Evolutionary conservation across 2,888 invertebrate genomes (phyloP).

Genomic region (Lasioglossum calceatum): DNA sequence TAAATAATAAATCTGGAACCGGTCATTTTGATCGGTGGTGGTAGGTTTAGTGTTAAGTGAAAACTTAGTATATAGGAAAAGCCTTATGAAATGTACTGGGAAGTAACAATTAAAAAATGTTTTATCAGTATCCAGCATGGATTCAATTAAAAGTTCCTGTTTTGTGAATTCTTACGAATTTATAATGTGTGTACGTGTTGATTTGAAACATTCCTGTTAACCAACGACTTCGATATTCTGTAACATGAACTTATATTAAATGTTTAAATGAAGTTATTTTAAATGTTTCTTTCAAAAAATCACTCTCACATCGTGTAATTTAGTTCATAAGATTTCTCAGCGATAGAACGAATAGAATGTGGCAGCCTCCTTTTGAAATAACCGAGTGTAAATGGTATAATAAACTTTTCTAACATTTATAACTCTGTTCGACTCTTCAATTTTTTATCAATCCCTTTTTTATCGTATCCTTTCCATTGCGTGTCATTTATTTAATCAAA

Average conservation of each 20-base stretch:
- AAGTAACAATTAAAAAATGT: neutral
- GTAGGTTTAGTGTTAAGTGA: too few species aligned
- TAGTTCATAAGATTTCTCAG: neutral
- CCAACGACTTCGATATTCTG: neutral
- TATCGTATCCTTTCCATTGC: neutral
- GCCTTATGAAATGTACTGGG: neutral
- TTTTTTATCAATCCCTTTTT: neutral
- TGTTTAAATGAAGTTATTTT: neutral
- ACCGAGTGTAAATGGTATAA: neutral
- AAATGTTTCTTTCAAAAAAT: neutral
- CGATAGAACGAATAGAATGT: neutral
- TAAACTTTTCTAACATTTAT: slow-evolving; percentile 13
- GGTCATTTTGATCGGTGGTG: too few species aligned
- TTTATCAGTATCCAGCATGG: neutral
- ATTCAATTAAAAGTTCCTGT: neutral
- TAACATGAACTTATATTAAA: neutral
- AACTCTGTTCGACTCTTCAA: neutral
- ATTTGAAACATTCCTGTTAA: neutral
- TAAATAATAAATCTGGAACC: too few species aligned
- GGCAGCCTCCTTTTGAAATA: neutral
- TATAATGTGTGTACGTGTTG: neutral
- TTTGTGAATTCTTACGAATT: neutral
- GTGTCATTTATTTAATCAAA: neutral
- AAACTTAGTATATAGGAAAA: neutral
- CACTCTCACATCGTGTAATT: neutral